phyloP scores from a whole-genome alignment of 2,113 vertebrate genomes.

The Lota lota region DNA sequence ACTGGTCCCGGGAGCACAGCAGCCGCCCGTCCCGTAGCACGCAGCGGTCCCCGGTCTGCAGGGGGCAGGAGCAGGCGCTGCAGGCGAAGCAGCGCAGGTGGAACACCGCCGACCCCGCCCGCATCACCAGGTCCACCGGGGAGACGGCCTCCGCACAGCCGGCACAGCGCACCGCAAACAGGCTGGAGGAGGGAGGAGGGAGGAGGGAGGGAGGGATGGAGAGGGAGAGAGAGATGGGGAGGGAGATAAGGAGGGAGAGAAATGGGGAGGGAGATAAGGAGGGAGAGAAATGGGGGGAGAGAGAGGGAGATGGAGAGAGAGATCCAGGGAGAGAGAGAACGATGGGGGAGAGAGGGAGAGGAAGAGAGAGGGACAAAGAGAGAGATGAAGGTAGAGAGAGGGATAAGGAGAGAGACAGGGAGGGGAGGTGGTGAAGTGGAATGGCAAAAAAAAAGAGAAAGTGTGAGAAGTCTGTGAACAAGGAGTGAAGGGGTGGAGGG shows the following conservation, averaged over 20 bases:
- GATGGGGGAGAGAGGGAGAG: neutral
- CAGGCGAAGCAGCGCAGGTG: constrained; percentile 96
- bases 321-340: constrained; percentile 1
- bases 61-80: constrained; percentile 86
- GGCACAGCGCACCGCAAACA: constrained; percentile 87
- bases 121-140: constrained; percentile 92
- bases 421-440: constrained; percentile 64
- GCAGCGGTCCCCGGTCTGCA: constrained; percentile 93
- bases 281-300: neutral
- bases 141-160: constrained; percentile 84
- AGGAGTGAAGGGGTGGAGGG: neutral
- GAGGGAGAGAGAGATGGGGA: neutral
- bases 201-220: neutral
- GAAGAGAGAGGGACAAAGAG: neutral
- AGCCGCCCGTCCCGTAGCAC: constrained; percentile 90
- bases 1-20: constrained; percentile 82
- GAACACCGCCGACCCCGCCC: constrained; percentile 86
- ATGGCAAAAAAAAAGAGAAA: constrained; percentile 4
- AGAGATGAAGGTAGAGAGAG: neutral
- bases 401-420: neutral
- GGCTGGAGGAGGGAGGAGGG: constrained; percentile 60
- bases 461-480: constrained; percentile 28
- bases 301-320: neutral
- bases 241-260: constrained; percentile 1
- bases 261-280: neutral